Evolutionary conservation across 2,113 vertebrate genomes (phyloP).

Genomic region (Alligator mississippiensis): DNA sequence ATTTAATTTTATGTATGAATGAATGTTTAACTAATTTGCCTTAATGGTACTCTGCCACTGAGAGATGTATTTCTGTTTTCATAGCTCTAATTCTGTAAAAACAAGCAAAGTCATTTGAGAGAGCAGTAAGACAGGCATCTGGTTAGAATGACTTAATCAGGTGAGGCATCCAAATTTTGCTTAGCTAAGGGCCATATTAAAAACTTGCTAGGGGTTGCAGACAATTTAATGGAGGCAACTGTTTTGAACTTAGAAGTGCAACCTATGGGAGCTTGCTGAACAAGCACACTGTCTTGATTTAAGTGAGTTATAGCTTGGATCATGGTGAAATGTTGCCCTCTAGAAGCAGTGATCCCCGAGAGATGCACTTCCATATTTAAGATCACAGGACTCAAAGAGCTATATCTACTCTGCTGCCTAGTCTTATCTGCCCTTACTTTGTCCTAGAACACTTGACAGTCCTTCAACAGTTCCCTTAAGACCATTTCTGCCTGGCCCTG

Average conservation of each 20-base stretch:
- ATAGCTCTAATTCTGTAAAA: conserved; percentile 7
- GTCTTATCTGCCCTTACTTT: background rate
- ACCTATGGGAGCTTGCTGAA: background rate
- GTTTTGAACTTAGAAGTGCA: background rate
- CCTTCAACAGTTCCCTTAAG: background rate
- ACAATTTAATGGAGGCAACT: background rate
- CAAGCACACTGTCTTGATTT: background rate
- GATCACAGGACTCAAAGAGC: background rate
- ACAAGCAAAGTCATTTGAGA: background rate
- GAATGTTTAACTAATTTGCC: background rate
- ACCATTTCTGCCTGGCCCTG: background rate
- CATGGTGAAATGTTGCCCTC: background rate
- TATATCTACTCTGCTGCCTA: background rate
- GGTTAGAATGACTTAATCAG: background rate
- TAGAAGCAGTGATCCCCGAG: background rate
- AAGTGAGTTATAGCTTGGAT: background rate
- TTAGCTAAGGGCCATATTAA: background rate
- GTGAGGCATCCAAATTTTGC: background rate
- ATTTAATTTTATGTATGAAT: background rate
- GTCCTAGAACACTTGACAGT: background rate
- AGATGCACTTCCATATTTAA: background rate
- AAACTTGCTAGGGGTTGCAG: background rate
- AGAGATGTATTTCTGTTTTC: background rate
- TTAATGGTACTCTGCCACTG: background rate
- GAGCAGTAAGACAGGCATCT: background rate